Percentiles rank a stretch among this genome's conserved stretches.
Evolutionary conservation across 2,888 invertebrate species (phyloP).

Genomic region (Leuctra nigra): DNA sequence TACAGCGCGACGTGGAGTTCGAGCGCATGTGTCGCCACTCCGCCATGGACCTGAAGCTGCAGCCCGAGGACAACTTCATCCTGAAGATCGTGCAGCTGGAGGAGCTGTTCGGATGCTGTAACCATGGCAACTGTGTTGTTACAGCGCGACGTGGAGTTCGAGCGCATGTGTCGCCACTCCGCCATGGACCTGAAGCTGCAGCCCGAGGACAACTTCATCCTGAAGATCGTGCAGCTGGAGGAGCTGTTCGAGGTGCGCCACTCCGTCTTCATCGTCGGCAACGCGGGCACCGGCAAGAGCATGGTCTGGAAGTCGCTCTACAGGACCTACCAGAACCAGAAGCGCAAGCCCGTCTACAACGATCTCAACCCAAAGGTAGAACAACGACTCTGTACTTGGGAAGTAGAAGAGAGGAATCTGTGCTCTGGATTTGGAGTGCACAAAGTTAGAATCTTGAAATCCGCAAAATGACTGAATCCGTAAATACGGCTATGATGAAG

Average conservation of each 20-base stretch:
- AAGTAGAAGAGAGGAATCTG: too few species aligned
- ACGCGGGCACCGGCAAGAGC: slow-evolving; percentile 86
- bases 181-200: slow-evolving; percentile 78
- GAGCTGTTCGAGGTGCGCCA: slow-evolving; percentile 91
- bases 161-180: slow-evolving; percentile 67
- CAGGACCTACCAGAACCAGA: slow-evolving; percentile 74
- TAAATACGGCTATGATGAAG: too few species aligned
- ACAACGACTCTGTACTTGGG: not conserved
- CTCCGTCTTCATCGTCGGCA: slow-evolving; percentile 82
- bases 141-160: slow-evolving; percentile 76
- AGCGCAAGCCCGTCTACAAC: slow-evolving; percentile 73
- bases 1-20: slow-evolving; percentile 72
- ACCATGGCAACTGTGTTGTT: too few species aligned
- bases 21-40: slow-evolving; percentile 72
- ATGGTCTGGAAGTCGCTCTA: slow-evolving; percentile 89
- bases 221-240: slow-evolving; percentile 82
- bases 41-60: slow-evolving; percentile 73
- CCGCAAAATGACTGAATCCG: too few species aligned
- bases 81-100: slow-evolving; percentile 83
- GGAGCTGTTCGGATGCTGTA: slow-evolving; percentile 85
- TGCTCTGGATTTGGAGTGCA: too few species aligned
- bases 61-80: slow-evolving; percentile 86
- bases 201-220: slow-evolving; percentile 82
- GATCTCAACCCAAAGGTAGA: slow-evolving; percentile 81
- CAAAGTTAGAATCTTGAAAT: too few species aligned